Conservation (phyloP, 2,113 vertebrate species). For the Rhadina sibilatrix region DNA sequence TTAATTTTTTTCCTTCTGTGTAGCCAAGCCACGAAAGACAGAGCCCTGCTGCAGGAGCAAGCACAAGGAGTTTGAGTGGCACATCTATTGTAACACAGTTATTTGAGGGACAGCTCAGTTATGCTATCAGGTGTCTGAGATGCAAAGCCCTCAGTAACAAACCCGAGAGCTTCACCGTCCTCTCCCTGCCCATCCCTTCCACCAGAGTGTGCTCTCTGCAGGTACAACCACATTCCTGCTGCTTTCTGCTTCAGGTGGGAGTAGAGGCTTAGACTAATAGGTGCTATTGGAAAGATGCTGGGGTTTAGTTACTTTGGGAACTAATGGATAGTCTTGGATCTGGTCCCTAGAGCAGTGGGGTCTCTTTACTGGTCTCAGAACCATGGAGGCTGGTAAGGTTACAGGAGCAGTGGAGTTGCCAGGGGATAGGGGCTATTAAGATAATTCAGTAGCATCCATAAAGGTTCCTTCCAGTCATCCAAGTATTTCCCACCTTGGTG, state of each 20-base stretch:
- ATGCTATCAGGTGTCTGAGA: slow-evolving; percentile 71
- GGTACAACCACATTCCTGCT: slow-evolving; percentile 52
- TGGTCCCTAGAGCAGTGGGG: background rate
- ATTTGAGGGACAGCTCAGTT: slow-evolving; percentile 84
- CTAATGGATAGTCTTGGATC: no score
- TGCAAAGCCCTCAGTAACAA: slow-evolving; percentile 73
- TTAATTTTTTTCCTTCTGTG: background rate
- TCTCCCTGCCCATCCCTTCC: slow-evolving; percentile 83
- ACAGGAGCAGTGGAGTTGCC: background rate
- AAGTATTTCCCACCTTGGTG: background rate
- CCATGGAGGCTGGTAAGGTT: background rate
- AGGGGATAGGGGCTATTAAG: background rate
- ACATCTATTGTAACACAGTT: slow-evolving; percentile 77
- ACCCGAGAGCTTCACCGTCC: slow-evolving; percentile 78
- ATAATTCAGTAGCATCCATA: fast-evolving
- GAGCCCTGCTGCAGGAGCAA: background rate
- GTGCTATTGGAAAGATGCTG: background rate
- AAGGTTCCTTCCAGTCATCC: background rate
- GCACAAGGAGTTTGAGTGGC: background rate
- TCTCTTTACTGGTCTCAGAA: background rate
- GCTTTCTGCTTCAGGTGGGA: background rate
- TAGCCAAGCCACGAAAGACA: slow-evolving; percentile 45
- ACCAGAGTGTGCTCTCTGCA: slow-evolving; percentile 76
- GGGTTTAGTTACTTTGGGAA: background rate
- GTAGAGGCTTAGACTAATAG: fast-evolving